These are phyloP conservation scores for Scortum barcoo DNA, from an alignment of 2,113 vertebrate genomes.

Conservation along the genomic window DNA sequence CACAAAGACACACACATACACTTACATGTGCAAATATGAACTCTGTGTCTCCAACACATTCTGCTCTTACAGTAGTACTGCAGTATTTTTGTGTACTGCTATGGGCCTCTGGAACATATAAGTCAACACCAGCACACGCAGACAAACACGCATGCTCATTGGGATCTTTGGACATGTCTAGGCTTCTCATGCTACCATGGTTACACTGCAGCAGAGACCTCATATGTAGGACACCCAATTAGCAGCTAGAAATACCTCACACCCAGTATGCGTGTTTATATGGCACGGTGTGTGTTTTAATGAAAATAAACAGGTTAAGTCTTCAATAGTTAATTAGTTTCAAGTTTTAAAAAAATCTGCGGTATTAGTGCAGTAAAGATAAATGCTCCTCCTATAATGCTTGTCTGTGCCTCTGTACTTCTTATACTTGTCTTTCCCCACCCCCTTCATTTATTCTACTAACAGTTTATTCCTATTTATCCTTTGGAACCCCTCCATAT, in stretches of 20 bases:
- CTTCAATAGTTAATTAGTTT: not conserved
- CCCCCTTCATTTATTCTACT: not conserved
- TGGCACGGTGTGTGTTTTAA: not conserved
- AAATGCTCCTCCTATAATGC: not conserved
- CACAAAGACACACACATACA: not conserved
- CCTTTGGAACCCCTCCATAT: constrained; percentile 16
- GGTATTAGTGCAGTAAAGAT: not conserved
- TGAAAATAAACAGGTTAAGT: not conserved
- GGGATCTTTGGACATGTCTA: constrained; percentile 58
- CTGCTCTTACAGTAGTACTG: not conserved
- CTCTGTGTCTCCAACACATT: not conserved
- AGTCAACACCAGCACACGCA: constrained; percentile 18
- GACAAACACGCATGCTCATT: constrained; percentile 38
- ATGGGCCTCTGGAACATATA: constrained; percentile 6
- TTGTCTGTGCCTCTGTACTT: not conserved
- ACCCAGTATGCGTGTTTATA: not conserved
- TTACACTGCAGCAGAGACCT: constrained; percentile 13
- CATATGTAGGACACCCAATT: constrained; percentile 36
- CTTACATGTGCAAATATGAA: constrained; percentile 13
- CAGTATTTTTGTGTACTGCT: not conserved
- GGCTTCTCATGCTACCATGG: constrained; percentile 53
- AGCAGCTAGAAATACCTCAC: constrained; percentile 29
- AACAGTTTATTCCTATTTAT: constrained; percentile 5
- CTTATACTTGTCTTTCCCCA: not conserved
- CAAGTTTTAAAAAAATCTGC: not conserved